Evolutionary conservation across 1,140 invertebrate genomes (phyloP).

Genomic region (Pectinophora gossypiella): DNA sequence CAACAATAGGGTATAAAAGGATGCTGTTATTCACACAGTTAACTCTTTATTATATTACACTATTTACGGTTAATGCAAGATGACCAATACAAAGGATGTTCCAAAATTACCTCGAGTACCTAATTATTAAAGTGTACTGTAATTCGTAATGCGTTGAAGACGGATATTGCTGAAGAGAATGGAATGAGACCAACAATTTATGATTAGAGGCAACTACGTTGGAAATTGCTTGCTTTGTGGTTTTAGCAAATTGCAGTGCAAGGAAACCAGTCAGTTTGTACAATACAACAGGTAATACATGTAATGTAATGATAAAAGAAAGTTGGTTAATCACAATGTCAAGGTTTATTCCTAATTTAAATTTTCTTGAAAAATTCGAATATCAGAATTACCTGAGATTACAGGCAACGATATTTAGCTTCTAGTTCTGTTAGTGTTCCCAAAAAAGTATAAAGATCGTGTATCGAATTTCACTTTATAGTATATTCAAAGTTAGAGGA

Average conservation of each 20-base stretch:
- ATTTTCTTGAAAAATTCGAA: no score
- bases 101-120: background rate
- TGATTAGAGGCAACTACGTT: background rate
- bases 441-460: no score
- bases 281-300: no score
- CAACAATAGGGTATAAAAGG: conserved; percentile 64
- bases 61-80: conserved; percentile 27
- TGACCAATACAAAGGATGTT: conserved; percentile 19
- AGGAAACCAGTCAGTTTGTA: background rate
- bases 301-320: background rate
- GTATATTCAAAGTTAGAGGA: no score
- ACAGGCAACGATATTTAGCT: no score
- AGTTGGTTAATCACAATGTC: no score
- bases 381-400: no score
- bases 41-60: conserved; percentile 52
- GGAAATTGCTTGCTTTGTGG: background rate
- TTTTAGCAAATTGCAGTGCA: background rate
- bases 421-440: no score
- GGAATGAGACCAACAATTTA: background rate
- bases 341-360: no score
- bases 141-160: background rate
- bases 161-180: conserved; percentile 1
- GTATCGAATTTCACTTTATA: no score
- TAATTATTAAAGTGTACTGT: background rate
- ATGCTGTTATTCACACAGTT: conserved; percentile 74